These are phyloP conservation scores for Sinocyclocheilus anshuiensis DNA, from an alignment of 2,113 vertebrate genomes.

Conservation along the genomic window DNA sequence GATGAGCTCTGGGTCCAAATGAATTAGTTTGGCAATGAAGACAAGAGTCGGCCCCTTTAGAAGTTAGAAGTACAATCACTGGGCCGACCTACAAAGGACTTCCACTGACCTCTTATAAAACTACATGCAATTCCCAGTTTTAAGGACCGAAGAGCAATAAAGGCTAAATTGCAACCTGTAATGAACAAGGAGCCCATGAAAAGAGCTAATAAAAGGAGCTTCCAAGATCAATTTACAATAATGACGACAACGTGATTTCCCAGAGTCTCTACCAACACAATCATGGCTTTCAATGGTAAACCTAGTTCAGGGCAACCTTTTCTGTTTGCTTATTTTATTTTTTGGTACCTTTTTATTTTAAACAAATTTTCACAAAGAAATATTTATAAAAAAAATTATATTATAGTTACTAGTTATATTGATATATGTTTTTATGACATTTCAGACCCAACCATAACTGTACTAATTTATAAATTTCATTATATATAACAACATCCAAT, in stretches of 20 bases:
- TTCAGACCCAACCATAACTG: too few species aligned
- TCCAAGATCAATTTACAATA: constrained; percentile 26
- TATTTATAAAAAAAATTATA: too few species aligned
- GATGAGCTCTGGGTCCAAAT: constrained; percentile 11
- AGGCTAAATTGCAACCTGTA: background rate
- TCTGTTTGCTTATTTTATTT: background rate
- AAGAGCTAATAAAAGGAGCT: constrained; percentile 2
- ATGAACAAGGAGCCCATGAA: constrained; percentile 26
- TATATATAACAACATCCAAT: too few species aligned
- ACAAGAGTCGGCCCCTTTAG: constrained; percentile 16
- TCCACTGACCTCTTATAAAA: constrained; percentile 46
- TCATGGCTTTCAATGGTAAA: background rate
- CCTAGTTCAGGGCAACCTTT: background rate
- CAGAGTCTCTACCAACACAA: background rate
- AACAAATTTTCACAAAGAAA: too few species aligned
- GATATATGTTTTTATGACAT: too few species aligned
- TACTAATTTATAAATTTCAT: too few species aligned
- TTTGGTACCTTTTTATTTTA: too few species aligned
- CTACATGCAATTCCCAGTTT: constrained; percentile 14
- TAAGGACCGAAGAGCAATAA: background rate
- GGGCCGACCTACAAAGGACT: constrained; percentile 1
- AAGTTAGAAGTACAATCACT: constrained; percentile 16
- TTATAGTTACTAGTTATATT: too few species aligned
- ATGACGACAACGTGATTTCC: constrained; percentile 10
- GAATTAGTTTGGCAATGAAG: constrained; percentile 20